Conservation (phyloP, 2,797 vertebrate genomes). For the Otolemur crassicaudatus region DNA sequence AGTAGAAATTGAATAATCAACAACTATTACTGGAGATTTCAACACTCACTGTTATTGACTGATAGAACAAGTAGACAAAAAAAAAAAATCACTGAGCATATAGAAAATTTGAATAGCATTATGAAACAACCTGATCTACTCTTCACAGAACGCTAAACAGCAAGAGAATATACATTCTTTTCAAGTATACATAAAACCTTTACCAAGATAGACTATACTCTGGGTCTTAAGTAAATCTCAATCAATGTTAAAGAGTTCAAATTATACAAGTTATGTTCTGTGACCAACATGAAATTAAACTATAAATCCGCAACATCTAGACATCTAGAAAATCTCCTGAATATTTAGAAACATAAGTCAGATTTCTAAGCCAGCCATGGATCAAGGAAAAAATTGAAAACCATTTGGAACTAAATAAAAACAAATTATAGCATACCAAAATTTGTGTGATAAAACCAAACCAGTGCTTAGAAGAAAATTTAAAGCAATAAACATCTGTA, state of each 20-base stretch:
- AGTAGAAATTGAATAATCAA: background rate
- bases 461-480: too few relatives aligned
- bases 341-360: background rate
- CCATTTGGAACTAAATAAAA: background rate
- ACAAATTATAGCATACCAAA: background rate
- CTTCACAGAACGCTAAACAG: background rate
- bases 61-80: background rate
- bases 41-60: background rate
- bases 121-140: background rate
- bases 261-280: slow-evolving; percentile 6
- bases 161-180: background rate
- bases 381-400: background rate
- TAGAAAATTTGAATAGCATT: background rate
- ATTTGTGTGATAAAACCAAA: background rate
- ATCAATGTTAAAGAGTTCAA: background rate
- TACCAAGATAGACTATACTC: background rate
- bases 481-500: too few relatives aligned
- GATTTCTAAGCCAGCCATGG: background rate
- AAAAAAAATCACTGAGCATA: background rate
- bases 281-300: background rate
- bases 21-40: background rate
- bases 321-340: background rate
- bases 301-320: background rate
- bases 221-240: background rate
- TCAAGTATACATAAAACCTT: background rate